Percentiles rank a stretch among this genome's conserved stretches.
These are phyloP conservation scores for Arge pagana DNA, from an alignment of 2,888 invertebrate genomes.

Conservation along the genomic window DNA sequence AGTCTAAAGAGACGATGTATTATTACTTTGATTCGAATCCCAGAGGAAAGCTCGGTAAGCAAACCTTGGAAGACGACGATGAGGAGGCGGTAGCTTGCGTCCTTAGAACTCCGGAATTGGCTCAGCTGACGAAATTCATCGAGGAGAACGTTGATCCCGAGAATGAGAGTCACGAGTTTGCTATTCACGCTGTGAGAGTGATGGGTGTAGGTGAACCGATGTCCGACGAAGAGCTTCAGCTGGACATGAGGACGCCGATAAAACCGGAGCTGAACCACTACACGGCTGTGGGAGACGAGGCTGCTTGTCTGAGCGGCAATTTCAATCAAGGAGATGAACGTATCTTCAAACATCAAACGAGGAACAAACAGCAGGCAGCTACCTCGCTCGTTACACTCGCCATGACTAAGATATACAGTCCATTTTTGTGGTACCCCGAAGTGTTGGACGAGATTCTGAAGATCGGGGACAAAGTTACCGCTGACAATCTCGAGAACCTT, in stretches of 20 bases:
- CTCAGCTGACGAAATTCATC: conserved; percentile 51
- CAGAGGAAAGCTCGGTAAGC: conserved; percentile 43
- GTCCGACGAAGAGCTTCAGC: conserved; percentile 47
- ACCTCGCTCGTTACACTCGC: conserved; percentile 64
- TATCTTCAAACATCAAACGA: conserved; percentile 57
- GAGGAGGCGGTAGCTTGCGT: conserved; percentile 49
- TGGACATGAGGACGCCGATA: conserved; percentile 42
- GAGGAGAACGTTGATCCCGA: conserved; percentile 50
- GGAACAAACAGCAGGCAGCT: conserved; percentile 61
- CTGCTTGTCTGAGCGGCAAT: conserved; percentile 50
- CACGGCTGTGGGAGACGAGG: conserved; percentile 48
- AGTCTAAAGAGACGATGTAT: conserved; percentile 41
- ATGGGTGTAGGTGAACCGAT: conserved; percentile 37
- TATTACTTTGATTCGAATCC: conserved; percentile 60
- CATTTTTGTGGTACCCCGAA: conserved; percentile 65
- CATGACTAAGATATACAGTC: conserved; percentile 65
- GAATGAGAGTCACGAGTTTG: conserved; percentile 38
- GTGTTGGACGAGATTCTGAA: conserved; percentile 63
- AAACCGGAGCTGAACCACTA: conserved; percentile 58
- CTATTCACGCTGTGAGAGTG: conserved; percentile 43
- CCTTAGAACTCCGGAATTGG: conserved; percentile 47
- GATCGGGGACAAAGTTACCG: conserved; percentile 61
- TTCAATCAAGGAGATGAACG: conserved; percentile 51
- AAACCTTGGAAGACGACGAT: conserved; percentile 28
- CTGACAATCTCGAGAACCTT: conserved; percentile 60